Percentiles rank a stretch among this genome's conserved stretches.
Evolutionary conservation across 1,140 invertebrate genomes (phyloP).

Genomic region (Colletes gigas): DNA sequence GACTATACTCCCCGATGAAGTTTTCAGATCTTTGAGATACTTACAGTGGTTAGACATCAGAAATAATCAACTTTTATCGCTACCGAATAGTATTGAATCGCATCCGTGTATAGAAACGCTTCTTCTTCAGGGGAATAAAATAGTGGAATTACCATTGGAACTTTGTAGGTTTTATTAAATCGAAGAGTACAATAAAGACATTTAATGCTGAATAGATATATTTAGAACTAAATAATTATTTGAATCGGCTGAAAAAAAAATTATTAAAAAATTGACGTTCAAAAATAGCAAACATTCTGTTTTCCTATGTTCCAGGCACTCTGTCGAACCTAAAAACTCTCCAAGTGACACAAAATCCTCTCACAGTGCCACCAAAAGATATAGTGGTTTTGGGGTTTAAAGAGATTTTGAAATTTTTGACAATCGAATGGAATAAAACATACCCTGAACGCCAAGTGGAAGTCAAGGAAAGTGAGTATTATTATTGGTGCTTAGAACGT

Average conservation of each 20-base stretch:
- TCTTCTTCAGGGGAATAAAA: constrained; percentile 82
- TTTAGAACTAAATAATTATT: no score
- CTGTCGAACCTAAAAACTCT: constrained; percentile 80
- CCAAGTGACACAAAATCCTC: constrained; percentile 81
- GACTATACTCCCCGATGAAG: constrained; percentile 77
- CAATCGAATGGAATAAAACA: constrained; percentile 76
- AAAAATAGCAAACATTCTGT: no score
- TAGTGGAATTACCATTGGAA: constrained; percentile 82
- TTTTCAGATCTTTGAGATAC: constrained; percentile 79
- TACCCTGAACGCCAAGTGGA: constrained; percentile 66
- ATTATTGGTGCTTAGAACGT: no score
- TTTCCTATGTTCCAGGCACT: constrained; percentile 59
- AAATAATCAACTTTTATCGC: constrained; percentile 80
- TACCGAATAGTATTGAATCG: constrained; percentile 81
- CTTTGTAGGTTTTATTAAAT: constrained; percentile 74
- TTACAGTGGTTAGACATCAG: constrained; percentile 83
- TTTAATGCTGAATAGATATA: no score
- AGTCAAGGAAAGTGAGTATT: constrained; percentile 40
- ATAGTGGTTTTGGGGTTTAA: constrained; percentile 78
- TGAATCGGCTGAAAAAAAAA: no score
- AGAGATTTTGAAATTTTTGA: constrained; percentile 78
- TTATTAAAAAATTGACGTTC: no score
- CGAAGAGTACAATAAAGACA: neutral
- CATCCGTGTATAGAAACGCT: constrained; percentile 82
- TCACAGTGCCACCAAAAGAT: constrained; percentile 79